Percentiles rank a stretch among this genome's conserved stretches.
phyloP scores from a whole-genome alignment of 2,113 vertebrate species.

The Pholis gunnellus region DNA sequence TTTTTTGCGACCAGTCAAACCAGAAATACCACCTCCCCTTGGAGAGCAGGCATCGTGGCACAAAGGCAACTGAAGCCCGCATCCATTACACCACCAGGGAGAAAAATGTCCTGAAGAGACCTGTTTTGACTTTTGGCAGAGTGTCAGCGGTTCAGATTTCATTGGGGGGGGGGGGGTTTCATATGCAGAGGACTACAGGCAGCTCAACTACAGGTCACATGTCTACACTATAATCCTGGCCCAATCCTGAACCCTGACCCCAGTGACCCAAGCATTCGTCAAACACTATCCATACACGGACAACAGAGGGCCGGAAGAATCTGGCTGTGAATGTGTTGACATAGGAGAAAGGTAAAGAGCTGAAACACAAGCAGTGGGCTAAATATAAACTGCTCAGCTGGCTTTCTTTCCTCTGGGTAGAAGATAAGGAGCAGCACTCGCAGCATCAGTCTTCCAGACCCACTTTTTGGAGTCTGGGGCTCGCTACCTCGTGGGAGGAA shows the following conservation, averaged over 20 bases:
- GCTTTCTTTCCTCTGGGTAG: constrained; percentile 70
- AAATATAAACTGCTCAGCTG: constrained; percentile 79
- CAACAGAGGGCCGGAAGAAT: constrained; percentile 45
- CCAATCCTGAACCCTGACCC: constrained; percentile 62
- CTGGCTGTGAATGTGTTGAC: constrained; percentile 67
- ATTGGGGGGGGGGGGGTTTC: constrained; percentile 37
- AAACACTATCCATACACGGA: background rate
- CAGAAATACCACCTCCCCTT: constrained; percentile 63
- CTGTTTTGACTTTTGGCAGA: constrained; percentile 69
- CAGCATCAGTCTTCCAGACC: constrained; percentile 81
- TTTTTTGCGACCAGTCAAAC: constrained; percentile 59
- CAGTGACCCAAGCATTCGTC: constrained; percentile 42
- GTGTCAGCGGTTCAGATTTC: constrained; percentile 72
- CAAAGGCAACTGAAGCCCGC: constrained; percentile 49
- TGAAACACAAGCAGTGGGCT: constrained; percentile 68
- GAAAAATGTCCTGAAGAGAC: constrained; percentile 58
- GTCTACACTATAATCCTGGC: constrained; percentile 30
- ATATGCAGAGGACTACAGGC: constrained; percentile 40
- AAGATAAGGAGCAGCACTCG: constrained; percentile 65
- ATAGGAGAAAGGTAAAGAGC: constrained; percentile 67
- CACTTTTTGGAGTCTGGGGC: constrained; percentile 75
- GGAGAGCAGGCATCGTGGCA: constrained; percentile 35
- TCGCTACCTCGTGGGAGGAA: constrained; percentile 63
- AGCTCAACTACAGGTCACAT: constrained; percentile 57
- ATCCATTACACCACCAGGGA: constrained; percentile 46